phyloP scores from a whole-genome alignment of 2,113 vertebrate species.

The Eonycteris spelaea region DNA sequence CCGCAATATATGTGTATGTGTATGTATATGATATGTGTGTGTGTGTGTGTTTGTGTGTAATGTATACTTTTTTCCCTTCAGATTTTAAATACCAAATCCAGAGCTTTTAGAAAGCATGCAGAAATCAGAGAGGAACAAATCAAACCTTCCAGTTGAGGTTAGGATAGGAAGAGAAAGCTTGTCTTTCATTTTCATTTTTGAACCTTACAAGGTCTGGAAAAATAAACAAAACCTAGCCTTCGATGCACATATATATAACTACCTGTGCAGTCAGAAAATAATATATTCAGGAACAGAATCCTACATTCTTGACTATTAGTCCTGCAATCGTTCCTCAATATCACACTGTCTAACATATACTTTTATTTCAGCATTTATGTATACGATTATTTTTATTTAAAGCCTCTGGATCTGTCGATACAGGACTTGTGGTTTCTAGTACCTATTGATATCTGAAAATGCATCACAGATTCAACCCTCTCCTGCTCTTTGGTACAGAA shows the following conservation, averaged over 20 bases:
- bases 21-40: neutral
- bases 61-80: neutral
- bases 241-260: neutral
- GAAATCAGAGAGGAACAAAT: neutral
- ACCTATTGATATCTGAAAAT: conserved; percentile 2
- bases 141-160: neutral
- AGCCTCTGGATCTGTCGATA: neutral
- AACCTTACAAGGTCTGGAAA: neutral
- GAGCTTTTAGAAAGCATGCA: conserved; percentile 26
- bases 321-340: neutral
- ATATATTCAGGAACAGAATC: neutral
- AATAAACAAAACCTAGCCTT: neutral
- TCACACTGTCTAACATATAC: neutral
- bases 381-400: conserved; percentile 25
- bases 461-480: neutral
- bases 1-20: neutral
- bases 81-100: conserved; percentile 10
- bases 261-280: neutral
- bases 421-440: neutral
- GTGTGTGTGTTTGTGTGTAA: neutral
- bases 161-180: neutral
- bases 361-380: conserved; percentile 12
- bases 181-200: neutral
- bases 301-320: neutral
- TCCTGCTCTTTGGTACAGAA: neutral